These are phyloP conservation scores for Tethya wilhelma DNA, from an alignment of 37 sponge, comb jelly and placozoan species.

Conservation along the genomic window DNA sequence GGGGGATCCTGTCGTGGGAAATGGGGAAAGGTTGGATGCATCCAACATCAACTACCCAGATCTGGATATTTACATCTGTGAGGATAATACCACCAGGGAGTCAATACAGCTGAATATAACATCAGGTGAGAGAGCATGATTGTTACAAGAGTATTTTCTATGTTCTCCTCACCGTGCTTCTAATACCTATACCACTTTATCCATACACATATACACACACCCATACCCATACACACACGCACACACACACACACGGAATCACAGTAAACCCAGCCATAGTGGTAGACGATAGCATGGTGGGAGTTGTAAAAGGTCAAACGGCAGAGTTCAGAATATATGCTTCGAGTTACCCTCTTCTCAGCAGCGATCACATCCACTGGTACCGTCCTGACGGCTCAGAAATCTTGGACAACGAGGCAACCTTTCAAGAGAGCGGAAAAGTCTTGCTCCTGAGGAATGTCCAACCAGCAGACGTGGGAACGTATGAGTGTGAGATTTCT, in stretches of 20 bases:
- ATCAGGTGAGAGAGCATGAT: not conserved
- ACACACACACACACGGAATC: too few species aligned
- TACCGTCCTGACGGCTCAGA: not conserved
- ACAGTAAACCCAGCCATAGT: not conserved
- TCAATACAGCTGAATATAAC: slow-evolving; percentile 16
- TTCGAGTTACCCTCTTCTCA: not conserved
- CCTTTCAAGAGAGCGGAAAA: not conserved
- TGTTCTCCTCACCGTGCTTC: not conserved
- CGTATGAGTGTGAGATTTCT: slow-evolving; percentile 1
- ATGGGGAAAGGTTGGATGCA: not conserved
- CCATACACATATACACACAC: not conserved
- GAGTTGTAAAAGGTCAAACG: not conserved
- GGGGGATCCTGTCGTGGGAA: not conserved
- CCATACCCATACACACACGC: too few species aligned
- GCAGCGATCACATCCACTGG: slow-evolving; percentile 6
- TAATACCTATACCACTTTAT: not conserved
- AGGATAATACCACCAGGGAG: not conserved
- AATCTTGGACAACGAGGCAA: not conserved
- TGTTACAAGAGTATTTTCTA: not conserved
- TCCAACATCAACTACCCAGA: not conserved
- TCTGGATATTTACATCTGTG: slow-evolving; percentile 24
- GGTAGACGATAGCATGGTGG: not conserved
- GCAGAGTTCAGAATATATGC: not conserved
- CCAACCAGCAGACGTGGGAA: slow-evolving; percentile 4
- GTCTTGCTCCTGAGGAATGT: slow-evolving; percentile 13